These are phyloP conservation scores for Cosmia pyralina DNA, from an alignment of 2,888 invertebrate species.

Conservation along the genomic window DNA sequence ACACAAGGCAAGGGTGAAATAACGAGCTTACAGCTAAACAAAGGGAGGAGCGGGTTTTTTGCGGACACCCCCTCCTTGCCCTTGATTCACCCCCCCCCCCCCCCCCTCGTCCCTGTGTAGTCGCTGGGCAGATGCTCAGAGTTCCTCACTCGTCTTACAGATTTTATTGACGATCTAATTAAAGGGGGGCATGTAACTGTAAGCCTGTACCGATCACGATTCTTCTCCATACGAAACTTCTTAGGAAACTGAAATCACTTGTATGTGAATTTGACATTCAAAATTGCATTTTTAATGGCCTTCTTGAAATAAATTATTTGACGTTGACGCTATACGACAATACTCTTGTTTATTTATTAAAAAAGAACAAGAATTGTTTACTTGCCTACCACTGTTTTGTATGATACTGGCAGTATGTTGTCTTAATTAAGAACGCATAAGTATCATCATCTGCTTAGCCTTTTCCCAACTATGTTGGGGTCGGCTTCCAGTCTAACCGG, in stretches of 20 bases:
- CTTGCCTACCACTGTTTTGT: not conserved
- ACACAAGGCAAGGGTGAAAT: slow-evolving; percentile 81
- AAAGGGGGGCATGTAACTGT: not conserved
- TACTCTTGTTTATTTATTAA: not conserved
- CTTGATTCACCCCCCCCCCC: slow-evolving; percentile 37
- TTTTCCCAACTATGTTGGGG: too few relatives aligned
- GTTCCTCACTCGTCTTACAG: slow-evolving; percentile 52
- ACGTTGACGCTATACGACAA: not conserved
- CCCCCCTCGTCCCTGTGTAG: slow-evolving; percentile 24
- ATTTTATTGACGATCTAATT: slow-evolving; percentile 58
- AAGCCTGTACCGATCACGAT: not conserved
- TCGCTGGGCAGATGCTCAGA: slow-evolving; percentile 61
- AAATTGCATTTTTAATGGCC: not conserved
- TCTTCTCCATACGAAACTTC: too few relatives aligned
- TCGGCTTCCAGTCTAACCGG: too few relatives aligned
- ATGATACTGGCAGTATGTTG: not conserved
- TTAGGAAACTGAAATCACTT: too few relatives aligned
- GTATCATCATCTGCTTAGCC: too few relatives aligned
- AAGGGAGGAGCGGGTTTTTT: slow-evolving; percentile 72
- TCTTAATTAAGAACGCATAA: not conserved
- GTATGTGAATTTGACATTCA: not conserved
- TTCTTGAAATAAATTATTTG: not conserved
- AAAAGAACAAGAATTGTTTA: not conserved
- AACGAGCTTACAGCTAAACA: slow-evolving; percentile 81
- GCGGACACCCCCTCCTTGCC: slow-evolving; percentile 56